Conservation (phyloP, 2,888 invertebrate species). For the Nymphalis polychloros region DNA sequence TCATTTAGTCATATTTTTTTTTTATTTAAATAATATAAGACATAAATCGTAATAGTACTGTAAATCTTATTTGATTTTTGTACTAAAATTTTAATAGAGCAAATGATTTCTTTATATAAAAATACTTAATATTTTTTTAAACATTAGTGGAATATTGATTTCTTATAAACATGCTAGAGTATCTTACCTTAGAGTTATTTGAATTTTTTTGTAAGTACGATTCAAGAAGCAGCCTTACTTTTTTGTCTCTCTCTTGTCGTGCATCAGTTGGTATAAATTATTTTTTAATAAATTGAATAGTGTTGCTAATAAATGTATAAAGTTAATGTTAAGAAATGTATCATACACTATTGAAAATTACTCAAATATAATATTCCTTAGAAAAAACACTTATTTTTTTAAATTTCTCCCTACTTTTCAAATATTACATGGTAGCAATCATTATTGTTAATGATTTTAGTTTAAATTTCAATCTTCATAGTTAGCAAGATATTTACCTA, state of each 20-base stretch:
- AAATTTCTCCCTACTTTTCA: background rate
- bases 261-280: conserved; percentile 11
- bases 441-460: no score
- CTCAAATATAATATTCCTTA: conserved; percentile 44
- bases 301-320: conserved; percentile 42
- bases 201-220: conserved; percentile 13
- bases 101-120: background rate
- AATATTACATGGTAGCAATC: no score
- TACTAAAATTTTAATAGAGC: background rate
- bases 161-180: conserved; percentile 7
- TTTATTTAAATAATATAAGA: background rate
- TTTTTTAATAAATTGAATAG: conserved; percentile 28
- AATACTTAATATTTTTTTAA: conserved; percentile 14
- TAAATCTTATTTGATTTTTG: background rate
- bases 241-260: conserved; percentile 1
- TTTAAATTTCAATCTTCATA: no score
- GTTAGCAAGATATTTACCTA: no score
- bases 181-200: conserved; percentile 11
- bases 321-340: conserved; percentile 41
- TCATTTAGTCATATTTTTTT: background rate
- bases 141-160: conserved; percentile 9
- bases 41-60: background rate
- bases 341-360: conserved; percentile 43
- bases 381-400: conserved; percentile 27
- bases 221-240: conserved; percentile 9